A percentile compares a stretch with the other conserved stretches of the same genome.
Evolutionary conservation across 2,797 vertebrate species (phyloP).

Genomic region (Hydrocynus forskahlii): DNA sequence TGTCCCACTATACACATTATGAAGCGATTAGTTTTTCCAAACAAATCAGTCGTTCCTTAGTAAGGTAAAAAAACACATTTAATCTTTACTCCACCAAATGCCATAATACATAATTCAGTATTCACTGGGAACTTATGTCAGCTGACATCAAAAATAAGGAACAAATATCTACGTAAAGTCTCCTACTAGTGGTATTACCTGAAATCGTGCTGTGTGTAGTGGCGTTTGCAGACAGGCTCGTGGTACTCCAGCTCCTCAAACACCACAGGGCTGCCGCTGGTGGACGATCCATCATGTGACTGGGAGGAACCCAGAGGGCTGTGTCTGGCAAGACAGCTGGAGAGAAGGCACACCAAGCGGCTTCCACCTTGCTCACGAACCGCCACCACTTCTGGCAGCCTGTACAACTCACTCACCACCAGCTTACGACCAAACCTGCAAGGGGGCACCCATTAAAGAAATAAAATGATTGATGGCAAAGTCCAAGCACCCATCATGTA

Average conservation of each 20-base stretch:
- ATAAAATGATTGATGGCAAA: not conserved
- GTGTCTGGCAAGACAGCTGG: conserved; percentile 88
- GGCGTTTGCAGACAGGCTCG: conserved; percentile 91
- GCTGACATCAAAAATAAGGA: too few species aligned
- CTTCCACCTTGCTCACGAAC: conserved; percentile 90
- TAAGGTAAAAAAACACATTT: too few species aligned
- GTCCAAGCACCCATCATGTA: too few species aligned
- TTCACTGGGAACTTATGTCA: too few species aligned
- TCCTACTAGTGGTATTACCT: conserved; percentile 73
- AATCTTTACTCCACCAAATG: too few species aligned
- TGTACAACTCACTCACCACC: conserved; percentile 86
- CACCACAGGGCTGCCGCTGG: conserved; percentile 91
- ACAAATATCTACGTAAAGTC: not conserved
- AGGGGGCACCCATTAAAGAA: not conserved
- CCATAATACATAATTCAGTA: too few species aligned
- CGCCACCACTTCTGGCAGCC: conserved; percentile 86
- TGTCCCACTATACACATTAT: too few species aligned
- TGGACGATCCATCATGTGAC: conserved; percentile 89
- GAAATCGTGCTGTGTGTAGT: conserved; percentile 85
- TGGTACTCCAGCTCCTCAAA: conserved; percentile 98
- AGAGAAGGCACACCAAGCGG: conserved; percentile 89
- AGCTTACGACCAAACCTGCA: conserved; percentile 89
- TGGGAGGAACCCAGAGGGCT: conserved; percentile 93
- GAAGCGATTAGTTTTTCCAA: too few species aligned
- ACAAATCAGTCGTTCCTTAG: too few species aligned